Conservation (phyloP, 2,888 invertebrate genomes). For the Xanthia icteritia region DNA sequence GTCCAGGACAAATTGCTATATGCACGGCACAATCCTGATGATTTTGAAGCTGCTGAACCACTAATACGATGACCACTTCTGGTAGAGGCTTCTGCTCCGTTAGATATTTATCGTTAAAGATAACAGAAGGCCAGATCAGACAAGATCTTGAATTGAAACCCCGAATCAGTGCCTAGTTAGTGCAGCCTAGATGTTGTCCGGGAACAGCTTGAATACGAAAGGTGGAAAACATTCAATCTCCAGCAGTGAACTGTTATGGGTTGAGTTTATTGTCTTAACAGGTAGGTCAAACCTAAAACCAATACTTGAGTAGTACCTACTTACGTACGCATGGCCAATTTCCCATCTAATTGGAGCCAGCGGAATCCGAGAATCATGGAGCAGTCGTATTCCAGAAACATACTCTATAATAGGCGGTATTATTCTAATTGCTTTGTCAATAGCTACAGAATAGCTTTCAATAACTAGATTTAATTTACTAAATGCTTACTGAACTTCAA, state of each 20-base stretch:
- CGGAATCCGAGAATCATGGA: neutral
- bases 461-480: neutral
- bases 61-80: too few relatives aligned
- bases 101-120: neutral
- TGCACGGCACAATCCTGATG: too few relatives aligned
- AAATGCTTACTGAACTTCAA: neutral
- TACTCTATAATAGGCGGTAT: neutral
- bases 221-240: neutral
- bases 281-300: neutral
- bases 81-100: too few relatives aligned
- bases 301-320: neutral
- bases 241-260: neutral
- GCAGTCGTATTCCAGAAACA: neutral
- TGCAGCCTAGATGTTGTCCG: neutral
- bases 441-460: neutral
- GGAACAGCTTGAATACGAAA: neutral
- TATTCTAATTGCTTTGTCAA: conserved; percentile 1
- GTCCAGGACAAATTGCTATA: too few relatives aligned
- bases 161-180: neutral
- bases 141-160: neutral
- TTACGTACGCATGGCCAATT: too few relatives aligned
- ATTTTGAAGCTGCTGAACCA: too few relatives aligned
- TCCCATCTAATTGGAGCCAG: too few relatives aligned
- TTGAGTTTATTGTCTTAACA: neutral
- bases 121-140: neutral